A percentile compares a stretch with the other conserved stretches of the same genome.
Evolutionary conservation across 1,140 invertebrate species (phyloP).

Genomic region (Ceratina japonica): DNA sequence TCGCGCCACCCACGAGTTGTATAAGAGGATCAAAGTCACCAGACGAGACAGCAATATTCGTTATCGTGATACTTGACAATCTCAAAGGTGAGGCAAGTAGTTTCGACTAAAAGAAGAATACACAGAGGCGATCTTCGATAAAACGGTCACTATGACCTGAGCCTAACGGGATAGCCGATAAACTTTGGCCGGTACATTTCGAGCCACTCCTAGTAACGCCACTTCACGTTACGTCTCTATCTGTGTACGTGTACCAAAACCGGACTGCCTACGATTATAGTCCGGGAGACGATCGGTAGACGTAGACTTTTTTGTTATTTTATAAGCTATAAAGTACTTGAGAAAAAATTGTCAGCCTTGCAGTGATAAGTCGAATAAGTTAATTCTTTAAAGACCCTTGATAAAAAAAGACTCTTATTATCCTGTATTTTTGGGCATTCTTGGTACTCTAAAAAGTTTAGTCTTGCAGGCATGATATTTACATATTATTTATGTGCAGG

Average conservation of each 20-base stretch:
- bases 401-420: too few species aligned
- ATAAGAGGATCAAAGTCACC: not conserved
- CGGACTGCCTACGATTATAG: not conserved
- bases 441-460: too few species aligned
- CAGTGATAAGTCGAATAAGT: too few species aligned
- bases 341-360: too few species aligned
- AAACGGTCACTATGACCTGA: constrained; percentile 29
- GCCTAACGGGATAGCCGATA: constrained; percentile 61
- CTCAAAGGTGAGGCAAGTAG: constrained; percentile 23
- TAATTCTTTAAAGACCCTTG: too few species aligned
- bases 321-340: too few species aligned
- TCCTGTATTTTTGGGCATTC: too few species aligned
- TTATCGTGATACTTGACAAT: constrained; percentile 23
- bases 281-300: too few species aligned
- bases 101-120: constrained; percentile 34
- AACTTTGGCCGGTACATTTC: constrained; percentile 44
- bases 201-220: constrained; percentile 54
- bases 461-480: too few species aligned
- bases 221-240: not conserved
- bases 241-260: not conserved
- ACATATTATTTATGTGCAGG: too few species aligned
- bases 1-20: not conserved
- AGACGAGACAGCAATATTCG: not conserved
- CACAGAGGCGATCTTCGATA: constrained; percentile 34
- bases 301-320: too few species aligned